Evolutionary conservation across 2,113 vertebrate genomes (phyloP), one percentile per base, ranked within the genome.

Genomic region (Sprattus sprattus): DNA sequence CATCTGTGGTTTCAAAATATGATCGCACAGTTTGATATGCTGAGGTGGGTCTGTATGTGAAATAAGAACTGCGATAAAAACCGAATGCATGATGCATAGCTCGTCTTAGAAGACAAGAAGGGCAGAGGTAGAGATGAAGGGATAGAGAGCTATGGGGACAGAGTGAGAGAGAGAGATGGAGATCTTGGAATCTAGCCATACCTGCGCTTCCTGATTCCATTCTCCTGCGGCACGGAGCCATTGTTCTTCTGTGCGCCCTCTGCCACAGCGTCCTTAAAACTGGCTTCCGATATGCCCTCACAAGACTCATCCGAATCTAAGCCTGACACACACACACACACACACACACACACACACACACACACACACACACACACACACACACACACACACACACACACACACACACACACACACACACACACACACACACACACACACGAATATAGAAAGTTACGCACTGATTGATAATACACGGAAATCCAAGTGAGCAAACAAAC

Each of bases 261-360:
- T 50, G 95, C 94, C 86, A 95, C 90, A 78, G 95, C 96, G 54
- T 95, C 94, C 92, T 97, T 97, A 88, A 95, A 97, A 90, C 95
- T 96, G 60, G 95, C 94, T 93, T 98, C 98, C 6, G 97, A 96
- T 87, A 95, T 95, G 25, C 97, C 97, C 91, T 97, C 97, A 0
- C 95, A 96, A 45, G 98, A 99, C 94, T 97, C 97, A 81, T 99
- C 97, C 0, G 97, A 98, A 89, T 99, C 98, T 90, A 98, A 96
- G 97, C 98, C 98, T 99, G 93, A n/a, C 20, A 57, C 9, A 83
- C 50, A 85, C 45, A 86, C 1, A 82, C 44, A 75, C 4, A 45
- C 11, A 44, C 50, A 81, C 3, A 83, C 22, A 47, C 8, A 84
- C 57, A 54, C 13, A 75, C 2, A 81, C 4, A 83, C 11, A 82